Evolutionary conservation across 2,888 invertebrate species (phyloP), one percentile per base, ranked within the genome.

Genomic region (Balanococcus diminutus): DNA sequence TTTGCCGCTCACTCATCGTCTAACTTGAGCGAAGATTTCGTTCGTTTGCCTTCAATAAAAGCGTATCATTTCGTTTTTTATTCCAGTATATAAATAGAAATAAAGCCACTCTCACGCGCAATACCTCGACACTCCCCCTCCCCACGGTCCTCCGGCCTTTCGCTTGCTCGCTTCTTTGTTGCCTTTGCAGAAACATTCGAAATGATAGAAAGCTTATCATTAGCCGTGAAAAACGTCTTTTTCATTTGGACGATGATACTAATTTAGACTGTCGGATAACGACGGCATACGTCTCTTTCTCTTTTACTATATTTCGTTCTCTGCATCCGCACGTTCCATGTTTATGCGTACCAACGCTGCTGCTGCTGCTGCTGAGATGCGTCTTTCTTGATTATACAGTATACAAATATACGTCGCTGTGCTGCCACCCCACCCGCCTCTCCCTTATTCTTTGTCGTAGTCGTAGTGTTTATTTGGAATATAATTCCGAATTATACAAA

Each of bases 351-450:
- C 11, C 61, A 61, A n/a, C n/a, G n/a, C n/a, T n/a, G n/a, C n/a
- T n/a, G n/a, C n/a, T n/a, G n/a, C n/a, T n/a, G n/a, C n/a, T n/a
- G n/a, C n/a, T n/a, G n/a, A n/a, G n/a, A n/a, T n/a, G 46, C 46
- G 46, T 46, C 46, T 46, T 61, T 61, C 61, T 61, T 61, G 61
- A 61, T 61, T 61, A 61, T 61, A n/a, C n/a, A n/a, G n/a, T n/a
- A n/a, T n/a, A n/a, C n/a, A n/a, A n/a, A n/a, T n/a, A 61, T 61
- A 61, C 46, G n/a, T 1, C 46, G 46, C 2, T 46, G 2, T n/a
- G 61, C 25, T 61, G 2, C 2, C 1, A 9, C 22, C 6, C 2
- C 61, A 9, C 25, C 2, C 61, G 22, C 25, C 19, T 61, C 19
- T 61, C n/a, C n/a, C n/a, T 46, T n/a, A n/a, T 8, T 46, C 46